Evolutionary conservation across 2,888 invertebrate species (phyloP).

Genomic region (Hyposoter didymator): DNA sequence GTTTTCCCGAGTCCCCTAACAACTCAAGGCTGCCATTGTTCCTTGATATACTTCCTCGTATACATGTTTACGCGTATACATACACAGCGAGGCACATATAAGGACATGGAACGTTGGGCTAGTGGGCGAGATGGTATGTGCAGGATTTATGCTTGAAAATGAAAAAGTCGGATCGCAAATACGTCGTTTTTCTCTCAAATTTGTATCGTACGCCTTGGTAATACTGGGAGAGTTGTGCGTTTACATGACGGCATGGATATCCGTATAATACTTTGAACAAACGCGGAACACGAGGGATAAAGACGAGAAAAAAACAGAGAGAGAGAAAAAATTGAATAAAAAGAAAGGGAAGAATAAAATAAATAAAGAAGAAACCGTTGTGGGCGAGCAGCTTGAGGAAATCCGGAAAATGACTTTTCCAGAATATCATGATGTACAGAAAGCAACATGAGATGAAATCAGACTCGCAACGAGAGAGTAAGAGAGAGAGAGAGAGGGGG

Average conservation of each 20-base stretch:
- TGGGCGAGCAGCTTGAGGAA: slow-evolving; percentile 42
- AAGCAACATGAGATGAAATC: slow-evolving; percentile 28
- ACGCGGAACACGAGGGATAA: slow-evolving; percentile 30
- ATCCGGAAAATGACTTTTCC: slow-evolving; percentile 66
- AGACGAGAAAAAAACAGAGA: slow-evolving; percentile 6
- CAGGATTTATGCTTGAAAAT: slow-evolving; percentile 3
- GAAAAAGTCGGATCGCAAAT: slow-evolving; percentile 10
- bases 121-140: not conserved
- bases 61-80: not conserved
- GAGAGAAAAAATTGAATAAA: slow-evolving; percentile 24
- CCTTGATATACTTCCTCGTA: slow-evolving; percentile 14
- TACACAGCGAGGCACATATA: not conserved
- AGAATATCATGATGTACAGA: slow-evolving; percentile 44
- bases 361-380: slow-evolving; percentile 21
- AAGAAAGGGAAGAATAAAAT: slow-evolving; percentile 23
- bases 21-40: slow-evolving; percentile 51
- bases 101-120: slow-evolving; percentile 2
- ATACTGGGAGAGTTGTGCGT: not conserved
- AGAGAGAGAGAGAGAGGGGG: slow-evolving; percentile 5
- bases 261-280: slow-evolving; percentile 37
- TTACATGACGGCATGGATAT: not conserved
- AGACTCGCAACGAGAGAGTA: slow-evolving; percentile 1
- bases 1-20: slow-evolving; percentile 35
- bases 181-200: not conserved
- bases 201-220: not conserved